Evolutionary conservation across 2,888 invertebrate genomes (phyloP).

Genomic region (Drosophila longiperda): DNA sequence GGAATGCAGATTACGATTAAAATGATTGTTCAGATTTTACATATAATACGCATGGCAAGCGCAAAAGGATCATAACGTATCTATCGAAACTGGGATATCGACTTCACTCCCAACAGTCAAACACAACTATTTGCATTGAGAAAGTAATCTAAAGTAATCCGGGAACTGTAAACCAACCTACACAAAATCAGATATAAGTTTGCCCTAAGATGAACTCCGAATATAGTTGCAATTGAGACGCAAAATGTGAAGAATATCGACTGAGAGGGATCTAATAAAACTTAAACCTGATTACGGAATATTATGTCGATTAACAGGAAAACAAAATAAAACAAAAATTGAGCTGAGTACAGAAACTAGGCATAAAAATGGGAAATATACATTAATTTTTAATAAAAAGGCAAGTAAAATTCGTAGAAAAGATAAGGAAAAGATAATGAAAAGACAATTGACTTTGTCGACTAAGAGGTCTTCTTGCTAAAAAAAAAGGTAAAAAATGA

Average conservation of each 20-base stretch:
- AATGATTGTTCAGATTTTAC: not conserved
- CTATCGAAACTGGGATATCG: not conserved
- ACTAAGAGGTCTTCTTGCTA: not conserved
- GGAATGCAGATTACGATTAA: not conserved
- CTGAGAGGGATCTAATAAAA: not conserved
- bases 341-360: not conserved
- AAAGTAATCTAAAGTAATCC: not conserved
- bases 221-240: no score
- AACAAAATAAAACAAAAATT: not conserved
- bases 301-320: not conserved
- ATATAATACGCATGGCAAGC: no score
- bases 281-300: not conserved
- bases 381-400: no score
- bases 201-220: not conserved
- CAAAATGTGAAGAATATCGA: no score
- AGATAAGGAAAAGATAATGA: not conserved
- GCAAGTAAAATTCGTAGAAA: not conserved
- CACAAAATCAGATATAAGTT: not conserved
- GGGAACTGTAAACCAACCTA: not conserved
- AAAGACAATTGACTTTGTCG: no score
- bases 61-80: not conserved
- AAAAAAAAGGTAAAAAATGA: not conserved
- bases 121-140: not conserved
- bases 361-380: not conserved
- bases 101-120: accelerated